Evolutionary conservation across 1,140 invertebrate species (phyloP).

Genomic region (Saccostrea echinata): DNA sequence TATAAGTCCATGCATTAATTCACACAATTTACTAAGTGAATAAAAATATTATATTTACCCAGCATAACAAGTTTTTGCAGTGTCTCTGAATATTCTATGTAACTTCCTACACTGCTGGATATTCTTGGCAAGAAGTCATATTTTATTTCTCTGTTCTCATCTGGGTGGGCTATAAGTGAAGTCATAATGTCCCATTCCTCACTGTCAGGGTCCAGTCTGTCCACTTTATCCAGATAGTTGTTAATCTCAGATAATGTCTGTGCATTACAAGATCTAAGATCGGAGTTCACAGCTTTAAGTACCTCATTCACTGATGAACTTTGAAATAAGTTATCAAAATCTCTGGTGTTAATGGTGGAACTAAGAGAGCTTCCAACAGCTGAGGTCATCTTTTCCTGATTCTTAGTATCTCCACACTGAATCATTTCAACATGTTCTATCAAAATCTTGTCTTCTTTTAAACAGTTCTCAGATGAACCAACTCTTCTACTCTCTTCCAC

Average conservation of each 20-base stretch:
- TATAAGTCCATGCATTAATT: too few species aligned
- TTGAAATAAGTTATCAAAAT: neutral
- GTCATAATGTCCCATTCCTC: neutral
- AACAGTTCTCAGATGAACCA: neutral
- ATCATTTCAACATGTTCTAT: neutral
- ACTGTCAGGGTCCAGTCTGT: neutral
- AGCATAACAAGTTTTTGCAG: neutral
- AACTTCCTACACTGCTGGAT: neutral
- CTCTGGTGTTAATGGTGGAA: neutral
- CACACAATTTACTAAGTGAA: too few species aligned
- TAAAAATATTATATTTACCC: neutral
- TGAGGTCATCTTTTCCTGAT: neutral
- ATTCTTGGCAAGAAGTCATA: neutral
- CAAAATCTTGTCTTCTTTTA: neutral
- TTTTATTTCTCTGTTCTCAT: conserved; percentile 5
- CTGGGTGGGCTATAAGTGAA: neutral
- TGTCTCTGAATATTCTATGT: conserved; percentile 16
- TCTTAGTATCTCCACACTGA: neutral
- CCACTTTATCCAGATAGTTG: neutral
- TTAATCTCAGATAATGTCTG: neutral
- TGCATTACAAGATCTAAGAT: neutral
- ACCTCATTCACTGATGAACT: neutral
- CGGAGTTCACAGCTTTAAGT: neutral
- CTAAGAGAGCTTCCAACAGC: neutral
- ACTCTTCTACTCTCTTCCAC: neutral